Conservation (phyloP, 2,888 invertebrate genomes). For the Argyra leucocephala region DNA sequence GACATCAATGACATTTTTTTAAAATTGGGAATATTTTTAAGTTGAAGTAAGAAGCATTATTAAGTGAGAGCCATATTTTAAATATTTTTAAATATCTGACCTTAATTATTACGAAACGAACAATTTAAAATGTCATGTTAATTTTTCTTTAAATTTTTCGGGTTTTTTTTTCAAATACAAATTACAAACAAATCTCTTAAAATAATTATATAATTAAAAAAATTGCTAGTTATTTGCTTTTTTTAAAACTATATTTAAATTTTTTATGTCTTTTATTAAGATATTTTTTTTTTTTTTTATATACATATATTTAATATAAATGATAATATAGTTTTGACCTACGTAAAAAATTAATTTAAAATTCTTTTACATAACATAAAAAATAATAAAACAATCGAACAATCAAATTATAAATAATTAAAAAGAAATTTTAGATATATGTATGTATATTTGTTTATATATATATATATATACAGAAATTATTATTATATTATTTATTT, state of each 20-base stretch:
- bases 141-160: too few relatives aligned
- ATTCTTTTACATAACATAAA: conserved; percentile 6
- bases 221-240: background rate
- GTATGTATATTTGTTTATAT: background rate
- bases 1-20: too few relatives aligned
- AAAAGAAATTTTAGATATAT: background rate
- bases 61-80: too few relatives aligned
- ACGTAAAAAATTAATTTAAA: background rate
- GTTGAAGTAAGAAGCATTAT: too few relatives aligned
- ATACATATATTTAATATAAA: background rate
- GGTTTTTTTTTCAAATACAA: background rate
- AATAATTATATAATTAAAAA: background rate
- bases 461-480: too few relatives aligned
- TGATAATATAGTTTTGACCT: background rate
- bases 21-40: too few relatives aligned
- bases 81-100: too few relatives aligned
- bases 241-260: too few relatives aligned
- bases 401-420: background rate
- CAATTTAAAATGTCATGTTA: too few relatives aligned
- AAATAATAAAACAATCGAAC: background rate
- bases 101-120: too few relatives aligned
- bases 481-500: background rate
- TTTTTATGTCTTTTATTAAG: background rate
- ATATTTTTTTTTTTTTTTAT: background rate
- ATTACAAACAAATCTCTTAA: background rate